Evolutionary conservation across 2,888 invertebrate species (phyloP).

Genomic region (Chrysomela aeneicollis): DNA sequence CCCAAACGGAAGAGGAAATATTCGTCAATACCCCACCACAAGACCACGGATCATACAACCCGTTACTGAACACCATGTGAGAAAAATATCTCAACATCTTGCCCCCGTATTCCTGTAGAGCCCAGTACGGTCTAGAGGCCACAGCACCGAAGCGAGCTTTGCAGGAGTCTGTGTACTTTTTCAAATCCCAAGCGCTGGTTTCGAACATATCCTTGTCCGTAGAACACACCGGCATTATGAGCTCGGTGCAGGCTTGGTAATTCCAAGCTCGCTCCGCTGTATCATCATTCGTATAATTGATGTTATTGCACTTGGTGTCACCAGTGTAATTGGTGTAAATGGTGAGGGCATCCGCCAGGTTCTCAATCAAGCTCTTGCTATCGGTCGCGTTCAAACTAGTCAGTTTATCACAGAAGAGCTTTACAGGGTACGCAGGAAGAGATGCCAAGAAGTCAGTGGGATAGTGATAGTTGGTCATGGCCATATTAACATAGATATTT

Average conservation of each 20-base stretch:
- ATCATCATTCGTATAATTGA: constrained; percentile 65
- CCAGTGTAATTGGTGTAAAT: constrained; percentile 87
- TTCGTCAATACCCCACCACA: constrained; percentile 81
- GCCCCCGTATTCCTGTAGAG: constrained; percentile 82
- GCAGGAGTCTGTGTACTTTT: constrained; percentile 73
- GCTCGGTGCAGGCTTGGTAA: constrained; percentile 93
- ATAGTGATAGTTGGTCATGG: constrained; percentile 97
- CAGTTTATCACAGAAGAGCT: constrained; percentile 67
- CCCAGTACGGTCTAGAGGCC: constrained; percentile 68
- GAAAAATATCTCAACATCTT: constrained; percentile 71
- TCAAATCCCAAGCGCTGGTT: constrained; percentile 75
- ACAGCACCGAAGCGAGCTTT: constrained; percentile 68
- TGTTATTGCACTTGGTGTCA: constrained; percentile 73
- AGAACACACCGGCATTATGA: constrained; percentile 94
- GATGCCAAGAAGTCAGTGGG: constrained; percentile 81
- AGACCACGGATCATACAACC: constrained; percentile 87
- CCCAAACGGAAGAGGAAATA: constrained; percentile 70
- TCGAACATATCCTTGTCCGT: constrained; percentile 83
- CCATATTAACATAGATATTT: constrained; percentile 79
- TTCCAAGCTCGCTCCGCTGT: constrained; percentile 80
- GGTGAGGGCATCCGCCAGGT: constrained; percentile 73
- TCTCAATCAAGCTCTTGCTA: constrained; percentile 63
- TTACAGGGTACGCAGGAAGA: constrained; percentile 86
- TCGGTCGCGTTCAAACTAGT: constrained; percentile 53
- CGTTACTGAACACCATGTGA: constrained; percentile 84